Base-by-base conservation (phyloP, 2,888 invertebrate species). In the Odontothrips loti region DNA sequence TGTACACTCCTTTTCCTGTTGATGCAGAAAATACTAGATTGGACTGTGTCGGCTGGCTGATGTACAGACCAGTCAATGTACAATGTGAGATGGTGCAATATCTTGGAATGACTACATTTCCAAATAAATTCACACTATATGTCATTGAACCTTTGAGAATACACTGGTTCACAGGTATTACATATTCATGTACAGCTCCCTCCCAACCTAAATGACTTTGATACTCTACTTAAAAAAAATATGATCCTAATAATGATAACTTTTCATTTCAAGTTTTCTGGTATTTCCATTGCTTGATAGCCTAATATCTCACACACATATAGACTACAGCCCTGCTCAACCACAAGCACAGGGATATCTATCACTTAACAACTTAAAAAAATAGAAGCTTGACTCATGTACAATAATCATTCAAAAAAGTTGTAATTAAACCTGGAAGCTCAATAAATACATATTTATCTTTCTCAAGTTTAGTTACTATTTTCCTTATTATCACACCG, bases 331-430 rank as follows among this genome's bases (percentile, higher is more conserved):
- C 68, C 68, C 68, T 75, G 68, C 23, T 75, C 68, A 75, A 75
- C 68, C 68, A 75, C 68, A 27, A 75, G 68, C 68, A 75, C 68
- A 75, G 68, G 68, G 68, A 75, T 75, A 75, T 75, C 27, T 75
- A 75, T 75, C 68, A 75, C 68, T 75, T 75, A 75, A 23, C 68
- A 75, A 75, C 68, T 75, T 75, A 75, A 75, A 75, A 75, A 75
- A 75, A 75, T 75, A 75, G 68, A 75, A 75, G 68, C 68, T 75
- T 75, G 27, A 75, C 68, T 75, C 68, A 75, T 75, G 12, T 75
- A 75, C 68, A 75, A 27, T 75, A 23, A 20, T 68, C 23, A 68
- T 23, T 75, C 68, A 27, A n/a, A 75, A 75, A 75, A 75, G 23
- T 27, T 75, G 68, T 75, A 75, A 27, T 75, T 27, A 75, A 75